Evolutionary conservation across 2,113 vertebrate genomes (phyloP).

Genomic region (Scalopus aquaticus): DNA sequence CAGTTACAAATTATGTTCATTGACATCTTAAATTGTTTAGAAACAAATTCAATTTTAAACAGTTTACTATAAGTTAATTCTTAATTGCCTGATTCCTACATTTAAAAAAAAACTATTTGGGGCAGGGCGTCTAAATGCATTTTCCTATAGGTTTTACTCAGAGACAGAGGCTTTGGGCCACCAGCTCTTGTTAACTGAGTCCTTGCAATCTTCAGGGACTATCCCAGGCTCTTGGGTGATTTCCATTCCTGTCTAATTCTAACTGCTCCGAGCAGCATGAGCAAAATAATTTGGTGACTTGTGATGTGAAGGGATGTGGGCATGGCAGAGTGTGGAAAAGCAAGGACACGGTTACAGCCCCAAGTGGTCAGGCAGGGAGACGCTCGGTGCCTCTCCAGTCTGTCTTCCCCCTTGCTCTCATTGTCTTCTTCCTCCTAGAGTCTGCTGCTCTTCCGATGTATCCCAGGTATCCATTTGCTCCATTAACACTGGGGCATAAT

Average conservation of each 20-base stretch:
- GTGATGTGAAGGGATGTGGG: background rate
- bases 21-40: background rate
- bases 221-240: background rate
- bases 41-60: background rate
- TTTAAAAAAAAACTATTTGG: background rate
- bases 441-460: background rate
- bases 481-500: background rate
- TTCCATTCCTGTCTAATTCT: background rate
- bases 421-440: background rate
- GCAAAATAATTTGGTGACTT: background rate
- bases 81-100: background rate
- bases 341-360: background rate
- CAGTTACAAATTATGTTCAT: background rate
- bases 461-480: background rate
- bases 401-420: background rate
- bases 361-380: rapidly evolving
- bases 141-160: background rate
- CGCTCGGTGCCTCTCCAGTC: background rate
- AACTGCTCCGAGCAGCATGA: background rate
- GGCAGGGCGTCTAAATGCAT: background rate
- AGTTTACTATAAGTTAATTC: background rate
- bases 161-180: background rate
- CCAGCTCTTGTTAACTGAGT: background rate
- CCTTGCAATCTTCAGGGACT: background rate
- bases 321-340: background rate